These are phyloP conservation scores for Erannis defoliaria DNA, from an alignment of 2,888 invertebrate species.

Conservation along the genomic window DNA sequence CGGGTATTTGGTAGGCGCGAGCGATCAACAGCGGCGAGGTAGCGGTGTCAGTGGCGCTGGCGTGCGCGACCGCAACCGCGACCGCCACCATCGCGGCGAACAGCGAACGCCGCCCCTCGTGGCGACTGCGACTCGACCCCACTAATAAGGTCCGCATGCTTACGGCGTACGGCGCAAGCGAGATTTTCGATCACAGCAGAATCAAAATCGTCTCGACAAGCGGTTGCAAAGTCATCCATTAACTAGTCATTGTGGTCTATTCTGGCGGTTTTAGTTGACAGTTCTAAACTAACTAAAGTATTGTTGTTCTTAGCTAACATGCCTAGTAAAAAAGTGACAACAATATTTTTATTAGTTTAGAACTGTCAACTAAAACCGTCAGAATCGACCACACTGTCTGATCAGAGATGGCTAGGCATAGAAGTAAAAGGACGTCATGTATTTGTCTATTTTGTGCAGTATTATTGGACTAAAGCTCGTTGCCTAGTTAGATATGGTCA, in stretches of 20 bases:
- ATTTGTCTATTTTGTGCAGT: not conserved
- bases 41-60: slow-evolving; percentile 74
- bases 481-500: not conserved
- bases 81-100: slow-evolving; percentile 83
- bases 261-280: too few species aligned
- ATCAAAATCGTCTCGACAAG: too few species aligned
- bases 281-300: too few species aligned
- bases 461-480: not conserved
- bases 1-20: slow-evolving; percentile 60
- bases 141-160: slow-evolving; percentile 91
- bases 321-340: too few species aligned
- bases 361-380: too few species aligned
- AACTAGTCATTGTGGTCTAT: too few species aligned
- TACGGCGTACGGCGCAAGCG: slow-evolving; percentile 29
- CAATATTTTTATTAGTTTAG: too few species aligned
- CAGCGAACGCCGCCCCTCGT: slow-evolving; percentile 94
- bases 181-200: slow-evolving; percentile 31
- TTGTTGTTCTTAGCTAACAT: too few species aligned
- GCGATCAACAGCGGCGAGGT: slow-evolving; percentile 65
- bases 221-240: too few species aligned
- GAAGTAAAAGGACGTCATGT: not conserved
- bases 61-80: slow-evolving; percentile 77
- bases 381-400: too few species aligned
- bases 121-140: slow-evolving; percentile 96
- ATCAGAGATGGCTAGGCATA: too few species aligned